phyloP scores from a whole-genome alignment of 2,888 invertebrate genomes.

The Drosophila affinis region DNA sequence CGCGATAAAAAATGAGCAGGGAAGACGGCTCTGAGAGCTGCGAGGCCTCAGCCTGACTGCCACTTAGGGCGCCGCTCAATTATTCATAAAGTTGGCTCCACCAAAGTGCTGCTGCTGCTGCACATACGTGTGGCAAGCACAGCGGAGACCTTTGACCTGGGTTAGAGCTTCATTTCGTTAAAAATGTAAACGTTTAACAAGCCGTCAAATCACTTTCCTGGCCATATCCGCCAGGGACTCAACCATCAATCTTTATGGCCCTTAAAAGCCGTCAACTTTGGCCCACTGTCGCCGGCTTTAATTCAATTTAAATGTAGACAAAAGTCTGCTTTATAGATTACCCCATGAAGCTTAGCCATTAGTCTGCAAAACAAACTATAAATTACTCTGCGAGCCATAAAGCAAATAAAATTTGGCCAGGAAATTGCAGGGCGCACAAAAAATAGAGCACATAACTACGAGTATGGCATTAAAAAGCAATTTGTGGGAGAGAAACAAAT shows the following conservation, averaged over 20 bases:
- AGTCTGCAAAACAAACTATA: constrained; percentile 8
- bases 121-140: constrained; percentile 34
- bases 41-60: too few species aligned
- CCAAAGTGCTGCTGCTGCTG: constrained; percentile 29
- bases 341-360: constrained; percentile 7
- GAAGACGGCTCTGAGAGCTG: too few species aligned
- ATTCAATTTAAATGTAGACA: constrained; percentile 10
- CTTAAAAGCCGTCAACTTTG: constrained; percentile 16
- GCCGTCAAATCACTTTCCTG: constrained; percentile 33
- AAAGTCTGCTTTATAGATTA: not conserved
- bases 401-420: constrained; percentile 16
- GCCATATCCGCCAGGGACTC: constrained; percentile 5
- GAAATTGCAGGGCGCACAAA: not conserved
- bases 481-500: constrained; percentile 33
- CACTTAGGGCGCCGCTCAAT: constrained; percentile 65
- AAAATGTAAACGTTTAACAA: constrained; percentile 37
- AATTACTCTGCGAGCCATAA: constrained; percentile 5
- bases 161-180: constrained; percentile 9
- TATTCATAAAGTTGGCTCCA: constrained; percentile 64
- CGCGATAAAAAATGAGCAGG: too few species aligned
- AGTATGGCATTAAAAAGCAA: constrained; percentile 63
- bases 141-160: too few species aligned
- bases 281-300: constrained; percentile 18
- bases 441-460: constrained; percentile 10
- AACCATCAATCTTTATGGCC: constrained; percentile 9